phyloP scores from a whole-genome alignment of 2,113 vertebrate genomes.

The Desmodus rotundus region DNA sequence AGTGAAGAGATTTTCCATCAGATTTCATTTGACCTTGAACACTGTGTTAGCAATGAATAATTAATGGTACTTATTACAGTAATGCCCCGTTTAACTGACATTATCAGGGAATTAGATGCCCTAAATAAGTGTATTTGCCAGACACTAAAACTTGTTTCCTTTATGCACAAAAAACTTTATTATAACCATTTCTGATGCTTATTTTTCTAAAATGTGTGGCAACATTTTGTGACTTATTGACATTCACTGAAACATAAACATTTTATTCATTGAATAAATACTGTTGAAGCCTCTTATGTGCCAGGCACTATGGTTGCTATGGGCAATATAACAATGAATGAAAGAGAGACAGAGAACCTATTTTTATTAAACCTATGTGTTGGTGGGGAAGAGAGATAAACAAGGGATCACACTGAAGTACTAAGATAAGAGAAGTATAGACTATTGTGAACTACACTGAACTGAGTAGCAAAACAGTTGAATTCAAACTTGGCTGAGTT shows the following conservation, averaged over 20 bases:
- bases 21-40: conserved; percentile 67
- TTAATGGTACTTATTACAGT: conserved; percentile 60
- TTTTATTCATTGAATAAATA: conserved; percentile 27
- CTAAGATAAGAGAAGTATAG: not conserved
- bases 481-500: not conserved
- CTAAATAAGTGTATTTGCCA: conserved; percentile 39
- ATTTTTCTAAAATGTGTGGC: conserved; percentile 5
- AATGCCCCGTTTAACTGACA: conserved; percentile 55
- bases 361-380: not conserved
- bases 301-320: not conserved
- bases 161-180: conserved; percentile 13
- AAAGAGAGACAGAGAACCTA: not conserved
- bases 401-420: not conserved
- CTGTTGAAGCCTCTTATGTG: not conserved
- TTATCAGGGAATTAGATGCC: conserved; percentile 63
- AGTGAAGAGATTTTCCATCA: conserved; percentile 66
- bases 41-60: conserved; percentile 65
- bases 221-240: conserved; percentile 25
- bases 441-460: not conserved
- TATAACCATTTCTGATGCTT: not conserved
- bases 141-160: conserved; percentile 6
- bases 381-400: not conserved
- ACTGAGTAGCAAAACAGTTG: not conserved
- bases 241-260: not conserved
- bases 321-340: not conserved